phyloP scores from a whole-genome alignment of 2,113 vertebrate genomes.

The Irena cyanogastra region DNA sequence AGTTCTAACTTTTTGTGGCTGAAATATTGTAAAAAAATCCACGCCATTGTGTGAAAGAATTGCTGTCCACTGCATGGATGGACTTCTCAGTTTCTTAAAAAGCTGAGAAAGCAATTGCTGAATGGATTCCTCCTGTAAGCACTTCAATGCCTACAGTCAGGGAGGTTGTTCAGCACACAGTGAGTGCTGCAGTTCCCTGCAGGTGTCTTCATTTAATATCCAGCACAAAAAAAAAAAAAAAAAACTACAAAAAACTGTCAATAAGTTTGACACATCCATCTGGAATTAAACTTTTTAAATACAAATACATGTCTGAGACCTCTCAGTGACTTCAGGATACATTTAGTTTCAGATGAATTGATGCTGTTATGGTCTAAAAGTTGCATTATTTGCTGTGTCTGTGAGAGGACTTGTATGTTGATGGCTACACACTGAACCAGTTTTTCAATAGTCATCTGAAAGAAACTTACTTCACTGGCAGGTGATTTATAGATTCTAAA shows the following conservation, averaged over 20 bases:
- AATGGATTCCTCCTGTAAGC: not conserved
- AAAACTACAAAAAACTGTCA: accelerated
- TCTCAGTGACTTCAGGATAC: not conserved
- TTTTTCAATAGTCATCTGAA: not conserved
- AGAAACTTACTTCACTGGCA: not conserved
- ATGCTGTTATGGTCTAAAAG: not conserved
- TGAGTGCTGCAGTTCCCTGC: not conserved
- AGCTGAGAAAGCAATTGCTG: not conserved
- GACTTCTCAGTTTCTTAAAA: not conserved
- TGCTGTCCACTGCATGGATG: not conserved
- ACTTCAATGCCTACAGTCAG: not conserved
- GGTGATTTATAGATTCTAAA: not conserved
- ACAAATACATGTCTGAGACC: not conserved
- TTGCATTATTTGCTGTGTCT: not conserved
- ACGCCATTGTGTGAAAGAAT: not conserved
- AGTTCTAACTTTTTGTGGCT: not conserved
- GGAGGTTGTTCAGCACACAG: not conserved
- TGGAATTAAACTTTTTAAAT: not conserved
- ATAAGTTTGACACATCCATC: not conserved
- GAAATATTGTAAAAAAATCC: not conserved
- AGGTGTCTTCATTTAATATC: not conserved
- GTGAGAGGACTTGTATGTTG: accelerated
- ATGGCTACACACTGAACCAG: not conserved
- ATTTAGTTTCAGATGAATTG: not conserved
- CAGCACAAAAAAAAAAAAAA: not conserved